phyloP scores from a whole-genome alignment of 1,140 invertebrate genomes.

The Hyposmocoma kahamanoa region DNA sequence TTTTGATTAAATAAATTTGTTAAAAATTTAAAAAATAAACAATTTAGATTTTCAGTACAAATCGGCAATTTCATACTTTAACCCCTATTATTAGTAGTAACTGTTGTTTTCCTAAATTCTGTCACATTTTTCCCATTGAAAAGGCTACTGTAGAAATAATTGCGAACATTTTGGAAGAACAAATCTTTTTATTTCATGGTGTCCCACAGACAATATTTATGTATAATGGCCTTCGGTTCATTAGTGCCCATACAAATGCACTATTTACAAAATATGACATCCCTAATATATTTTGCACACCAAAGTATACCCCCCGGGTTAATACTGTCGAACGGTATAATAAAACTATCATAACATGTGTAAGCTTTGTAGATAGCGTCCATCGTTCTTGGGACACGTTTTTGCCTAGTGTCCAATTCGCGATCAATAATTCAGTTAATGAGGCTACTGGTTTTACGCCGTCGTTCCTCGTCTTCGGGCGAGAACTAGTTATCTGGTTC shows the following conservation, averaged over 20 bases:
- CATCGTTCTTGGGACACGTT: conserved; percentile 40
- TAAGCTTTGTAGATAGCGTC: conserved; percentile 32
- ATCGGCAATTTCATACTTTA: too few species aligned
- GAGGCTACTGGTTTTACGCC: conserved; percentile 4
- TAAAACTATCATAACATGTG: conserved; percentile 38
- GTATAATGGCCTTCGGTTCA: conserved; percentile 61
- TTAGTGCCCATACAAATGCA: conserved; percentile 7
- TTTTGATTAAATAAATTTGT: too few species aligned
- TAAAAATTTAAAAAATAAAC: too few species aligned
- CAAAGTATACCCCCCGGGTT: conserved; percentile 54
- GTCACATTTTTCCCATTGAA: not conserved
- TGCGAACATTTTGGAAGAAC: not conserved
- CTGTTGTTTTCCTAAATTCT: conserved; percentile 8
- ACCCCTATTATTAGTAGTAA: conserved; percentile 5
- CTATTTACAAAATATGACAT: conserved; percentile 4
- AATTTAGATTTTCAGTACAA: too few species aligned
- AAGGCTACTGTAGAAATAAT: not conserved
- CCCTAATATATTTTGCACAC: conserved; percentile 21
- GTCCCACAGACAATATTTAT: conserved; percentile 1
- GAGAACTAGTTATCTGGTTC: conserved; percentile 2
- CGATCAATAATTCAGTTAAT: conserved; percentile 20
- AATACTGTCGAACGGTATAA: conserved; percentile 59
- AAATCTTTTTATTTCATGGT: conserved; percentile 1
- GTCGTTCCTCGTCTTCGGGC: conserved; percentile 1
- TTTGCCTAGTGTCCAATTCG: conserved; percentile 28